Base-by-base conservation (phyloP, 2,797 vertebrate genomes). In the Bradypodion ventrale region DNA sequence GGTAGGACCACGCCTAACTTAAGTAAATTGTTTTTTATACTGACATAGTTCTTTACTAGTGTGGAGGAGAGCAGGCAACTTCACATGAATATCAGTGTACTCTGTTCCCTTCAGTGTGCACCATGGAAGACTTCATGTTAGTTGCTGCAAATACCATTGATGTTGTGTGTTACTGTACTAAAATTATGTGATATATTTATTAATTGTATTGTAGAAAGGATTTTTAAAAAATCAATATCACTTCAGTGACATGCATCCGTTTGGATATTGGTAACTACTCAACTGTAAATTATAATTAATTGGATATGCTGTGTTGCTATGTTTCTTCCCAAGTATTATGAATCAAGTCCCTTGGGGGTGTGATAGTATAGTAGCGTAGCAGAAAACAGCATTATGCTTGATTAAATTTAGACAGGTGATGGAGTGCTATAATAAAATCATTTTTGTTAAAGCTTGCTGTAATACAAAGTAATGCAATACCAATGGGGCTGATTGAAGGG, bases 391-490 rank as follows among this genome's bases (percentile, higher is more conserved):
- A 88, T 83, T 93, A 79, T 93, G 89, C 89, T 93, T 93, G 90
- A 91, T 94, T 94, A 93, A 90, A 84, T 93, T 92, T 83, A 93
- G 90, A 94, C 91, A 92, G 87, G 89, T 93, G 91, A 94, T 93
- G 80, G 90, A 94, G 90, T 78, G 89, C 92, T 90, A 87, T 92
- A 92, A 90, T 92, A 91, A 93, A 94, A 94, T 93, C 16, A 91
- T 93, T 93, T 93, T 85, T 91, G 90, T 92, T 92, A 91, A 86
- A 83, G 89, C 85, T 78, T 93, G 85, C 75, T 87, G 27, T 86
- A 93, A 83, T 82, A 78, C 0, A 84, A 86, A 89, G 87, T 82
- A 85, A 4, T 81, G 85, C 80, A 56, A 81, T 75, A 85, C 88
- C 78, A 23, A 1, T 89, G 90, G 92, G 89, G 83, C 90, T 92